Conservation (phyloP, 2,113 vertebrate species). For the Rhineura floridana region DNA sequence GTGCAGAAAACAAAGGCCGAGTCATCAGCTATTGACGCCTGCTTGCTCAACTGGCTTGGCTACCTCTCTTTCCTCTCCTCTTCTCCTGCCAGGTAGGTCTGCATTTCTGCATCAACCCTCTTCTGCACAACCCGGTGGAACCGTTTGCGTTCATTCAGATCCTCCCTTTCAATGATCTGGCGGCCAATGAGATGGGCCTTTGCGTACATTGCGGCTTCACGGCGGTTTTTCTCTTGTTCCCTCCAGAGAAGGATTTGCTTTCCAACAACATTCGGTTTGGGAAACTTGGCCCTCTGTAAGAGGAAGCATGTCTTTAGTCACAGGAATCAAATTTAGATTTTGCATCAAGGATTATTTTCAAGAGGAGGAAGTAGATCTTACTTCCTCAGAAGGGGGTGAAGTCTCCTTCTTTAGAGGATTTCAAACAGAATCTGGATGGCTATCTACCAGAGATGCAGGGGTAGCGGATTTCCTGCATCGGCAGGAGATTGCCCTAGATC, state of each 20-base stretch:
- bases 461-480: no score
- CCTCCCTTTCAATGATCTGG: conserved; percentile 69
- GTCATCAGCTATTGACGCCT: neutral
- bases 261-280: conserved; percentile 43
- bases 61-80: conserved; percentile 84
- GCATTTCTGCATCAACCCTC: conserved; percentile 66
- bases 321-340: neutral
- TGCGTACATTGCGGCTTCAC: conserved; percentile 60
- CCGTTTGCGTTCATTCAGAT: conserved; percentile 60
- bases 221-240: conserved; percentile 59
- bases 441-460: no score
- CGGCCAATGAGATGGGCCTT: conserved; percentile 56
- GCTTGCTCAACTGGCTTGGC: neutral
- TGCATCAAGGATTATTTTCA: conserved; percentile 23
- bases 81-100: conserved; percentile 63
- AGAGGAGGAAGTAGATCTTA: no score
- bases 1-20: neutral
- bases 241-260: conserved; percentile 56
- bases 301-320: neutral
- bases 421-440: no score
- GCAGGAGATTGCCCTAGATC: no score
- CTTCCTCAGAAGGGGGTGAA: no score
- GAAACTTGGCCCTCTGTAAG: conserved; percentile 74
- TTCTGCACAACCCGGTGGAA: conserved; percentile 62
- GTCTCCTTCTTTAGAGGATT: no score